Evolutionary conservation across 1,140 invertebrate species (phyloP).

Genomic region (Helicoverpa armigera): DNA sequence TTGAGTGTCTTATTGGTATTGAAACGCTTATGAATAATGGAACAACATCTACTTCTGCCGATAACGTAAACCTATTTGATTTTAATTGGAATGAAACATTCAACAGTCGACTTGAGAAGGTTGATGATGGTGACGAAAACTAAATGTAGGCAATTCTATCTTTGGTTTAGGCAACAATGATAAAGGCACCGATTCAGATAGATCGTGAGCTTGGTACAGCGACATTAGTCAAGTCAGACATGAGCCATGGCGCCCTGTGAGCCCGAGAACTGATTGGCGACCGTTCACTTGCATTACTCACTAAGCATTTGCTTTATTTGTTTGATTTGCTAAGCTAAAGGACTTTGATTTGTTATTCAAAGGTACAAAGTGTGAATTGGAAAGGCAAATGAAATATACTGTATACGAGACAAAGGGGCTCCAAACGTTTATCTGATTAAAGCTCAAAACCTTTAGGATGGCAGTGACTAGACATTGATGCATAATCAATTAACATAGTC

Average conservation of each 20-base stretch:
- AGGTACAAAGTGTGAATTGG: no score
- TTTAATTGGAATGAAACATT: no score
- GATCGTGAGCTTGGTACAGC: not conserved
- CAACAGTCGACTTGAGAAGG: no score
- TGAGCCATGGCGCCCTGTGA: slow-evolving; percentile 19
- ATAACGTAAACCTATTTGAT: no score
- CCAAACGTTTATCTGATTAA: no score
- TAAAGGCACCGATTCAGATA: slow-evolving; percentile 1
- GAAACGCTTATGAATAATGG: no score
- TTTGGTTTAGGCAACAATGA: not conserved
- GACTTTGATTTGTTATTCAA: not conserved
- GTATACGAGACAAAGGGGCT: not conserved
- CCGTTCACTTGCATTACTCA: slow-evolving; percentile 37
- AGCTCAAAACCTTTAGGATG: no score
- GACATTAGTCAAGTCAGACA: slow-evolving; percentile 32
- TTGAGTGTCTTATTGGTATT: no score
- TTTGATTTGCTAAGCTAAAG: not conserved
- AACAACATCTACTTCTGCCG: no score
- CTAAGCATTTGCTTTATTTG: slow-evolving; percentile 27
- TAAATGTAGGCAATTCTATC: not conserved
- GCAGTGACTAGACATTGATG: no score
- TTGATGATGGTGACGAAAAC: not conserved
- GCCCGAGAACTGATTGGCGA: slow-evolving; percentile 16
- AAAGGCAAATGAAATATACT: not conserved
- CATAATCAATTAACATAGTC: no score